phyloP scores from a whole-genome alignment of 1,140 invertebrate genomes.

The Lasioglossum albipes region DNA sequence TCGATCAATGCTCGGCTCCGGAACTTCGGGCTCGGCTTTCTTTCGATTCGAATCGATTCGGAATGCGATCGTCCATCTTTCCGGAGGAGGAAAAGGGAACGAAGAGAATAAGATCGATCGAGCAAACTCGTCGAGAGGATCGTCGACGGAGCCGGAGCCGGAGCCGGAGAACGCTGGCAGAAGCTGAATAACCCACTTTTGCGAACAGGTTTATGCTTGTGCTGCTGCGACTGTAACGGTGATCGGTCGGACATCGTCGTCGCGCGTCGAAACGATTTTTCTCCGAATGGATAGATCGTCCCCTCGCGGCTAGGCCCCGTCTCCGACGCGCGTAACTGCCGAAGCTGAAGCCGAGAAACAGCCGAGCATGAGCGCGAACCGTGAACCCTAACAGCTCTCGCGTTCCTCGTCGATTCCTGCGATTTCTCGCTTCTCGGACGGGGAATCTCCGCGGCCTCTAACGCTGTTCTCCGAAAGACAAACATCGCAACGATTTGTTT shows the following conservation, averaged over 20 bases:
- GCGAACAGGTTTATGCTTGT: constrained; percentile 76
- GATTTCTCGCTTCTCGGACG: background rate
- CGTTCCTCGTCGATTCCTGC: background rate
- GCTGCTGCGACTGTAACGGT: constrained; percentile 72
- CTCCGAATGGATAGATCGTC: constrained; percentile 43
- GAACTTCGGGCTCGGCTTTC: background rate
- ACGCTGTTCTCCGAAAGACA: background rate
- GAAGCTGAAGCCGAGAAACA: background rate
- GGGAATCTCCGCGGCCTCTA: no score
- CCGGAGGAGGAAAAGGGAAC: no score
- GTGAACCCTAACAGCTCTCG: no score
- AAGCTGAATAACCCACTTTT: constrained; percentile 76
- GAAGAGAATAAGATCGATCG: constrained; percentile 25
- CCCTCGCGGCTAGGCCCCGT: constrained; percentile 9
- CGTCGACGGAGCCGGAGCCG: constrained; percentile 24
- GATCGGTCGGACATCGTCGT: constrained; percentile 68
- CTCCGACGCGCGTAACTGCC: background rate
- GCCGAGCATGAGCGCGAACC: background rate
- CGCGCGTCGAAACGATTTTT: constrained; percentile 54
- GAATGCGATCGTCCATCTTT: background rate
- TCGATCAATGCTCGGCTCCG: constrained; percentile 1
- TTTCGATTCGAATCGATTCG: background rate
- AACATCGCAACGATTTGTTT: background rate
- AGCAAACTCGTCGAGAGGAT: constrained; percentile 39
- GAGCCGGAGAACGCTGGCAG: constrained; percentile 20